Evolutionary conservation across 30 jellyfish, hydroid and myxozoan genomes (phyloP).

Genomic region (Mastigias papua): DNA sequence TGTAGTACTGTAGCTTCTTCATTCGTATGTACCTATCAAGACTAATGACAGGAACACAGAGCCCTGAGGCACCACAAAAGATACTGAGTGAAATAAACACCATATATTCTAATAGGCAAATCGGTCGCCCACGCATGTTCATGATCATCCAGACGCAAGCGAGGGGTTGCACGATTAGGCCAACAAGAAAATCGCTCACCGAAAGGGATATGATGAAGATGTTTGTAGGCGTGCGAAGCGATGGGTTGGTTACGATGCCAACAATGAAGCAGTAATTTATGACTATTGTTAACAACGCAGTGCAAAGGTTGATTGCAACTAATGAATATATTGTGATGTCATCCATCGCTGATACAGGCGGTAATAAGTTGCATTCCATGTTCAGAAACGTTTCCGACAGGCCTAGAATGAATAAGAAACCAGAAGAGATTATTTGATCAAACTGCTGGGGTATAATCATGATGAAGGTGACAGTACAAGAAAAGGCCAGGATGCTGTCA

Average conservation of each 20-base stretch:
- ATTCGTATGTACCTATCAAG: constrained; percentile 66
- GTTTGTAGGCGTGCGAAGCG: constrained; percentile 54
- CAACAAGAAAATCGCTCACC: constrained; percentile 58
- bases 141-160: constrained; percentile 33
- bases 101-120: neutral
- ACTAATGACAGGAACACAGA: constrained; percentile 62
- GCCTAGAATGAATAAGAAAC: neutral
- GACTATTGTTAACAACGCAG: constrained; percentile 27
- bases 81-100: constrained; percentile 27
- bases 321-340: constrained; percentile 18
- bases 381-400: neutral
- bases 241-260: constrained; percentile 22
- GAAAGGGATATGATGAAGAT: constrained; percentile 51
- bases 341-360: constrained; percentile 35
- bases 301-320: constrained; percentile 34
- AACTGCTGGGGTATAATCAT: no score
- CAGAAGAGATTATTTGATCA: neutral
- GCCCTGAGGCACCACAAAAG: constrained; percentile 74
- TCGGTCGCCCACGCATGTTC: neutral
- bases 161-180: constrained; percentile 61
- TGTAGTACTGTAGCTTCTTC: constrained; percentile 61
- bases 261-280: constrained; percentile 48
- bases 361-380: constrained; percentile 36
- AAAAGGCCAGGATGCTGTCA: no score
- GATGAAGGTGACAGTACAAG: no score